Base-by-base conservation (phyloP, 2,797 vertebrate species). In the Emydoidea blandingii region DNA sequence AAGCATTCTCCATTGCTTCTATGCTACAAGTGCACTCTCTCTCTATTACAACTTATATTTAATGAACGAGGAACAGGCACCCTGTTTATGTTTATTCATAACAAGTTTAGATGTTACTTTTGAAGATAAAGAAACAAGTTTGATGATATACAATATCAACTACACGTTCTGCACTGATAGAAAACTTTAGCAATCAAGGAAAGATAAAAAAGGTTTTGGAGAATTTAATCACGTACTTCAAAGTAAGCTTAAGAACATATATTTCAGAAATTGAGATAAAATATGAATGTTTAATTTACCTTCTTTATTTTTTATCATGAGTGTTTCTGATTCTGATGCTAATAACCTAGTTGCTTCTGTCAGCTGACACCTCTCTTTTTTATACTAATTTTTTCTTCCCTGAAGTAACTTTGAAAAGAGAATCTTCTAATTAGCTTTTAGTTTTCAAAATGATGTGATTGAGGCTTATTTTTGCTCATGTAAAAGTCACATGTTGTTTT, bases 21-120 rank as follows among this genome's bases (percentile, higher is more conserved):
- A 0, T 41, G 59, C 91, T 68, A 18, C 72, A 34, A 91, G 57
- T 50, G 52, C 19, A 14, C 10, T 31, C 81, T 19, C 79, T 92
- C 78, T 92, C 94, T 81, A 91, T 97, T 97, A 97, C 89, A 96
- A 90, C 95, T 97, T 97, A 97, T 97, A 97, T 98, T 98, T 97
- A 97, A 97, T 97, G 96, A 96, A 97, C 93, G 90, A 97, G 95
- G 87, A 97, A 97, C 96, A 98, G 96, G 92, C 87, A 96, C 88
- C 84, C 92, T 97, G 96, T 97, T 97, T 97, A 97, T 97, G 96
- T 98, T 97, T 98, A 97, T 97, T 98, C 97, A 98, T 97, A 97
- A 96, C 94, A 97, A 96, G 88, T 97, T 97, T 97, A 96, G 96
- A 95, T 94, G 95, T 93, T 97, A 97, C 96, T 97, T 98, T 96